Evolutionary conservation across 53 echinoderm and acorn worm species (phyloP), one percentile per base, ranked within the genome.

Genomic region (Mesocentrotus franciscanus): DNA sequence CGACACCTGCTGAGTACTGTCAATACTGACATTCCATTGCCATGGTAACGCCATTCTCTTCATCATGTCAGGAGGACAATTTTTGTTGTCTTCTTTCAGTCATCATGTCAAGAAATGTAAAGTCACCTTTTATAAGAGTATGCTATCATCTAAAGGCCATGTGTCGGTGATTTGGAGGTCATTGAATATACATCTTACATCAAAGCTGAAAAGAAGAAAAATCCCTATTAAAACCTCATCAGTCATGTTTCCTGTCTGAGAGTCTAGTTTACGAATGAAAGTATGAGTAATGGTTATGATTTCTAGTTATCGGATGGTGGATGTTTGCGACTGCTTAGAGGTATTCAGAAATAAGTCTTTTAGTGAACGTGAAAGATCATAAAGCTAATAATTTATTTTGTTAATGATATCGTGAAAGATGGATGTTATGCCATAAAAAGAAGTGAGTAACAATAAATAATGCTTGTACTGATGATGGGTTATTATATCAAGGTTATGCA

Each of bases 1-100:
- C 42, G 16, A 49, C 92, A 92, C 92, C 92, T 92, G 92, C 74
- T 1, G 36, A 29, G 76, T 17, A 10, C 92, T 92, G 92, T 92
- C 92, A 92, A 26, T 71, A 55, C 29, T 74, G 92, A 72, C 75
- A 74, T 35, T 20, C 92, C 9, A 75, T 92, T 92, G 29, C 56
- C 92, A 92, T 74, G 92, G 92, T 9, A 92, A 92, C 92, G 3
- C 9, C 12, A n/a, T 13, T 27, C 29, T 58, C 8, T 58, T 58
- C 58, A 59, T 24, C 29, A 57, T 29, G 87, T 57, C 87, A 87
- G n/a, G 13, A 87, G 57, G 58, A 87, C 58, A 58, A 87, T 58
- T 57, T 57, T 58, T 26, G 56, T 58, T 27, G n/a, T 87, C 57
- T 87, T 29, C 49, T 78, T 58, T 87, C 22, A 58, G 59, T 58